These are phyloP conservation scores for Thereva unica DNA, from an alignment of 2,888 invertebrate species.

Conservation along the genomic window DNA sequence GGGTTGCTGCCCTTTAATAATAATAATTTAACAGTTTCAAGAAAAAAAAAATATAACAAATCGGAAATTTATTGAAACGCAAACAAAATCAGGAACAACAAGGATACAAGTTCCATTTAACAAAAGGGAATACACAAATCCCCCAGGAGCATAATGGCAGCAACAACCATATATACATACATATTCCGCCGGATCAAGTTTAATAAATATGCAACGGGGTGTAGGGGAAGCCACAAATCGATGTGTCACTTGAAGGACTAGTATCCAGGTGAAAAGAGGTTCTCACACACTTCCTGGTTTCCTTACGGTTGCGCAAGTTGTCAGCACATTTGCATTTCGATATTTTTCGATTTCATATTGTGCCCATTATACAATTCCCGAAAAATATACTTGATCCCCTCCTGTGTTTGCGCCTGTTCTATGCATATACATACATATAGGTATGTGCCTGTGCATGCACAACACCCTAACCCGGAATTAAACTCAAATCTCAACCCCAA, in stretches of 20 bases:
- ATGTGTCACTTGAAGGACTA: conserved; percentile 8
- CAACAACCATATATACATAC: not conserved
- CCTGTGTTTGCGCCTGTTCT: too few relatives aligned
- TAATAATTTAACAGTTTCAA: too few relatives aligned
- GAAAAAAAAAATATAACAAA: too few relatives aligned
- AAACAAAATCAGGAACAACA: not conserved
- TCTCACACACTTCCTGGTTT: conserved; percentile 4
- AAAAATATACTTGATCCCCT: too few relatives aligned
- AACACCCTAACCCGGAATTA: too few relatives aligned
- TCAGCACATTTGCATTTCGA: conserved; percentile 10
- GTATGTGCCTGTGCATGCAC: too few relatives aligned
- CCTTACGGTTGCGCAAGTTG: not conserved
- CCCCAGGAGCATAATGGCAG: not conserved
- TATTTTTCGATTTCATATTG: too few relatives aligned
- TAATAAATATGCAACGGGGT: conserved; percentile 3
- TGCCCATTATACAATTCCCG: too few relatives aligned
- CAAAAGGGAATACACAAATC: conserved; percentile 1
- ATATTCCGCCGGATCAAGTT: not conserved
- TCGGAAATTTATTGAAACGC: too few relatives aligned
- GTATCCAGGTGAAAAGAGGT: conserved; percentile 3
- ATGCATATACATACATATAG: too few relatives aligned
- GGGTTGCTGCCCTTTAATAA: too few relatives aligned
- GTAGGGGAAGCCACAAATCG: conserved; percentile 17
- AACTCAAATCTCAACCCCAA: too few relatives aligned
- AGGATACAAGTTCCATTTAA: not conserved